Base-by-base conservation (phyloP, 2,888 invertebrate genomes). In the Napeogenes sylphis region DNA sequence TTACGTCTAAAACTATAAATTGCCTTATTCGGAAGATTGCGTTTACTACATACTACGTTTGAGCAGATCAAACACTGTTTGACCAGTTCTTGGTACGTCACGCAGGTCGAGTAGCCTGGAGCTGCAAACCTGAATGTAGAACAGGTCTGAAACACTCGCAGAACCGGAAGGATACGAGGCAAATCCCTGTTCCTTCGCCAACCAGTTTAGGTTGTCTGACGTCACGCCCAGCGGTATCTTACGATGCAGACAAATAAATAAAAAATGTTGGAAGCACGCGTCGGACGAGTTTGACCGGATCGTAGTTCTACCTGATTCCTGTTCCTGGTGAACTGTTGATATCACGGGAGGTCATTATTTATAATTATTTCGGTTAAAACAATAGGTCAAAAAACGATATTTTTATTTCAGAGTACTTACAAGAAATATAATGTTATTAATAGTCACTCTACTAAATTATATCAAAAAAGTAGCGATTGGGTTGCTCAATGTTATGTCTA, bases 181-280 rank as follows among this genome's bases (percentile, higher is more conserved):
- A 89, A 90, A 90, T 90, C 90, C 90, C 89, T 89, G 90, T 89
- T 89, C 89, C 90, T 87, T 89, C 88, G 82, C 85, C 86, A 90
- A 90, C 90, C 90, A 89, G 90, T 90, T 90, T 90, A 90, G 90
- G 89, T 90, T 80, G 89, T 79, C 81, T 90, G 89, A 90, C 90
- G 90, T 90, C 90, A 90, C 87, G 74, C 85, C 83, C 89, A 89
- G 90, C 90, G 90, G 90, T 89, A 89, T 84, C 85, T 84, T 84
- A 87, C 89, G 86, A 80, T 88, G 86, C 90, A 89, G 85, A 90
- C 88, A 87, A 90, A 90, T 90, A 90, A 90, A 89, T 87, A 89
- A 90, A 90, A 90, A 90, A 87, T 89, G 89, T 87, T 90, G 90
- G 87, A 88, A 90, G 89, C 90, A 90, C 90, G 87, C 89, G 88